Evolutionary conservation across 2,888 invertebrate species (phyloP).

Genomic region (Monoplex corrugatus): DNA sequence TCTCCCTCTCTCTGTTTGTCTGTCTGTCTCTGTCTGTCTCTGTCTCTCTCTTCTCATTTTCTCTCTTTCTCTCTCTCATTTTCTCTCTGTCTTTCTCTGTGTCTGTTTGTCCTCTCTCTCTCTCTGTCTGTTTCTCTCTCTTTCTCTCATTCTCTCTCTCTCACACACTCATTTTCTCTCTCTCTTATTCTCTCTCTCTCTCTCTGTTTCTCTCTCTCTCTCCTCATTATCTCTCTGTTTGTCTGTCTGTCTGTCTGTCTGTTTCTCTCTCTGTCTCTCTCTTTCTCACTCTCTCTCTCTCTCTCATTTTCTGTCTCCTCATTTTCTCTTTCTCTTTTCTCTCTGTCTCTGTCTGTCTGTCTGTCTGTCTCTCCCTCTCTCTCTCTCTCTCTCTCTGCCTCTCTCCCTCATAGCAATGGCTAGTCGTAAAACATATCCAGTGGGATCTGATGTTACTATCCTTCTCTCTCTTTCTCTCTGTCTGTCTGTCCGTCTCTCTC

Average conservation of each 20-base stretch:
- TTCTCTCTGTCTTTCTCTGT: no score
- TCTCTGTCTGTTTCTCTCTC: not conserved
- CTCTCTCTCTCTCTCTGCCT: no score
- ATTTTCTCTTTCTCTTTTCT: not conserved
- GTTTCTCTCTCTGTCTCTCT: not conserved
- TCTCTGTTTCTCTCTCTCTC: not conserved
- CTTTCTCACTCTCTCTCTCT: not conserved
- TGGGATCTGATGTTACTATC: no score
- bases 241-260: not conserved
- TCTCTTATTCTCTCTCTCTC: not conserved
- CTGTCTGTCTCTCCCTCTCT: not conserved
- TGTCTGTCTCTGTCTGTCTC: not conserved
- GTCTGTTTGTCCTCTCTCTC: no score
- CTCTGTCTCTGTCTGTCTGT: not conserved
- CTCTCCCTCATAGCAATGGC: not conserved
- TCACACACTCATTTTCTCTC: not conserved
- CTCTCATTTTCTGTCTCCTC: no score
- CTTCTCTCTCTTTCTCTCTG: no score
- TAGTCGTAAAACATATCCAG: no score
- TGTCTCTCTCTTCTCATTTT: not conserved
- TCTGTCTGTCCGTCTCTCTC: no score
- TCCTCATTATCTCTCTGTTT: not conserved
- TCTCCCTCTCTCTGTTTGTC: not conserved
- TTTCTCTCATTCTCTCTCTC: not conserved
- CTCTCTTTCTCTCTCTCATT: no score